Evolutionary conservation across 2,888 invertebrate species (phyloP), one percentile per base, ranked within the genome.

Genomic region (Nowickia ferox): DNA sequence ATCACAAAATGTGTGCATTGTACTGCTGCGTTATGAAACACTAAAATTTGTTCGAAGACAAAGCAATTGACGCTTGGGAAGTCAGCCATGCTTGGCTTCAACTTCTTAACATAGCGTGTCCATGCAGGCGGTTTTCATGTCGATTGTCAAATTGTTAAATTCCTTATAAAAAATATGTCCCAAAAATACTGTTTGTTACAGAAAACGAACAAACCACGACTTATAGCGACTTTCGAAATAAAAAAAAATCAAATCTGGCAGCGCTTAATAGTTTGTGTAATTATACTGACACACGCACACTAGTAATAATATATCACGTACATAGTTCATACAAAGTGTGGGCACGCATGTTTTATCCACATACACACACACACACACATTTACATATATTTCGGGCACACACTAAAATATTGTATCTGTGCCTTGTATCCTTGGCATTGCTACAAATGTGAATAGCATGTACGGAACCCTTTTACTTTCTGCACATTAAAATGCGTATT

Each of bases 301-400:
- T 8, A 30, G 5, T 30, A 44, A 22, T 46, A 57, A n/a, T 30
- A 57, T 71, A 19, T 40, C 2, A 19, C 1, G 19, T 19, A 15
- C 1, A 40, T 19, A 15, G 42, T 46, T 30, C 30, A 22, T 42
- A 17, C n/a, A 30, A 72, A 63, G 85, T 75, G 59, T 63, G 74
- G 82, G 74, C 69, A 90, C 91, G 90, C 90, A 90, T 89, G 88
- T 71, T 65, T 46, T 22, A 42, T 17, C 46, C 38, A 17, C 19
- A 30, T 63, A 3, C 19, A 46, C 46, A 17, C 22, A 17, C 13
- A 11, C 15, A 51, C 9, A 51, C 9, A 30, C 15, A 57, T 15
- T 1, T 11, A 8, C 1, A 19, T 19, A 44, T 17, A 17, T 42
- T 63, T 9, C 19, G 17, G 15, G n/a, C 3, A 5, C 42, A 9